phyloP scores from a whole-genome alignment of 2,797 vertebrate genomes.

The Takifugu rubripes region DNA sequence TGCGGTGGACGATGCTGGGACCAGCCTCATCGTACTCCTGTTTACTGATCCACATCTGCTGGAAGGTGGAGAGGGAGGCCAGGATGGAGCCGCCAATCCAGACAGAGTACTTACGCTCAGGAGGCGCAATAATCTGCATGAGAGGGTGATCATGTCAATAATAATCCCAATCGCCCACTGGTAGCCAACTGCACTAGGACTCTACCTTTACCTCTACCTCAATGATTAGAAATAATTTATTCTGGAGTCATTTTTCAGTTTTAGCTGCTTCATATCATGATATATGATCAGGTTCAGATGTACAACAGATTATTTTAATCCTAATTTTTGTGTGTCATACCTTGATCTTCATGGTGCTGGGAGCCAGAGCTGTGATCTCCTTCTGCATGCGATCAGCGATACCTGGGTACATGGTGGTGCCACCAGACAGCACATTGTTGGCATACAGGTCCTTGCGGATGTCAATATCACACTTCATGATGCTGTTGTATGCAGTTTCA shows the following conservation, averaged over 20 bases:
- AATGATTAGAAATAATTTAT: too few relatives aligned
- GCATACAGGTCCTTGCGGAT: conserved; percentile 94
- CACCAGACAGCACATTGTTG: conserved; percentile 92
- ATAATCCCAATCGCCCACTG: neutral
- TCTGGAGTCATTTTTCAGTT: too few relatives aligned
- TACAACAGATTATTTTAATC: too few relatives aligned
- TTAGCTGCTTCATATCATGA: too few relatives aligned
- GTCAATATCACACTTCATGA: conserved; percentile 81
- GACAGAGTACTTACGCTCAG: conserved; percentile 94
- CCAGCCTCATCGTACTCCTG: conserved; percentile 95
- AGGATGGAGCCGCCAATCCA: conserved; percentile 97
- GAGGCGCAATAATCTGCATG: conserved; percentile 89
- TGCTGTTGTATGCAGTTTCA: conserved; percentile 75
- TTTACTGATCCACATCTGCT: conserved; percentile 98
- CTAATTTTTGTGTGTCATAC: conserved; percentile 22
- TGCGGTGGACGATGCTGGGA: conserved; percentile 93
- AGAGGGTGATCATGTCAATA: neutral
- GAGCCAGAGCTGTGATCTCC: conserved; percentile 90
- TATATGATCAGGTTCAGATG: too few relatives aligned
- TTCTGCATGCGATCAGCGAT: conserved; percentile 95
- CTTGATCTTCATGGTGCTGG: conserved; percentile 95
- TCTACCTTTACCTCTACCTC: too few relatives aligned
- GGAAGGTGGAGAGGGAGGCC: conserved; percentile 96
- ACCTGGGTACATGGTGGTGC: conserved; percentile 95
- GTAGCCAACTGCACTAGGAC: neutral